Base-by-base conservation (phyloP, 23 tunicate species). In the Aplidium turbinatum region DNA sequence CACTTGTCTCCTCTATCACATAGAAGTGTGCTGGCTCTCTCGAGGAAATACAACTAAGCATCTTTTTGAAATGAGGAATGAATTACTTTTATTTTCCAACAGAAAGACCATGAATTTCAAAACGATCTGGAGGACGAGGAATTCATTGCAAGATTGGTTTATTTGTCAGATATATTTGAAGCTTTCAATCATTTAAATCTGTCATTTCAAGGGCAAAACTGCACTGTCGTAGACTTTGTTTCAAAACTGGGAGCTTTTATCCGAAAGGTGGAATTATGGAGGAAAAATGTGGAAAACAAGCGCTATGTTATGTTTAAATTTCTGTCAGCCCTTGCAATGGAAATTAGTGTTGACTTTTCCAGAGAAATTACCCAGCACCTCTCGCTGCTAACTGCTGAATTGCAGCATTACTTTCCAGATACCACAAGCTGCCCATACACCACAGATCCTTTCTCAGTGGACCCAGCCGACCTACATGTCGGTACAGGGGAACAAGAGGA, bases 1-100 rank as follows among this genome's bases (percentile, higher is more conserved):
- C 34, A 65, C 74, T 31, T 52, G 51, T 67, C 75, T 78, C 65
- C 75, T 78, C 18, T 66, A 50, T 47, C 52, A 78, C 51, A 65
- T 65, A 25, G 75, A 78, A 28, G 72, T 77, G 72, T 58, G 72
- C 40, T 77, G 82, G 82, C 82, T 77, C 40, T 38, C 55, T 38
- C 55, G 27, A 68, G 74, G 38, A 29, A 71, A 71, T 66, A 66
- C 52, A 66, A 66, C 52, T 36, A 38, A 66, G 52, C 52, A 52
- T 66, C 27, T 66, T 66, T 66, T 66, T 66, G 73, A 66, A 66
- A 66, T 66, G 73, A 66, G 52, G 51, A 66, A 61, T 61, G 36
- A 27, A 61, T 61, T 61, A 27, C 68, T 61, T 61, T 61, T 61
- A 61, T 61, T 61, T 61, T 61, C 68, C 68, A 61, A 61, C 68